These are phyloP conservation scores for Phalangium opilio DNA, from an alignment of 2,888 invertebrate genomes.

Conservation along the genomic window DNA sequence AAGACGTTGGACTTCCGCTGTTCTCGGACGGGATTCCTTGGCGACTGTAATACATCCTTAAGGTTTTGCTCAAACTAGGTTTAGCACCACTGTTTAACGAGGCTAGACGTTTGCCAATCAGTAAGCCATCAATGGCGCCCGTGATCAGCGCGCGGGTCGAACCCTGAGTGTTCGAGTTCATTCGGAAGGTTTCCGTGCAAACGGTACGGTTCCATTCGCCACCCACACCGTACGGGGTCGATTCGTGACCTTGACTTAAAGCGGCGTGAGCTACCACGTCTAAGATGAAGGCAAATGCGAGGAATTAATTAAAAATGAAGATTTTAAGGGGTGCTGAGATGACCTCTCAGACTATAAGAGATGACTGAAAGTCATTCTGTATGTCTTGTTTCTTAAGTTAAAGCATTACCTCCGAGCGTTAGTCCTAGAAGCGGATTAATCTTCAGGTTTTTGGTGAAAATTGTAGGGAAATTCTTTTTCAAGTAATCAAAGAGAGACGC, in stretches of 20 bases:
- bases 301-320: too few species aligned
- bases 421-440: conserved; percentile 13
- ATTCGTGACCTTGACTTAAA: background rate
- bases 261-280: too few species aligned
- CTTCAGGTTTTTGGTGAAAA: background rate
- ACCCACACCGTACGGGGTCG: background rate
- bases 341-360: too few species aligned
- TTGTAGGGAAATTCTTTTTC: background rate
- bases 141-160: background rate
- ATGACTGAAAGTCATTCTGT: too few species aligned
- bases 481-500: background rate
- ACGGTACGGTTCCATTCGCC: conserved; percentile 7
- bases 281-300: too few species aligned
- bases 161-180: background rate
- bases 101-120: conserved; percentile 5
- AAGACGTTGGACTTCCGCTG: too few species aligned
- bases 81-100: too few species aligned
- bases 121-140: conserved; percentile 12
- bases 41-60: conserved; percentile 17
- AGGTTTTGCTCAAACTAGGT: conserved; percentile 14
- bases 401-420: conserved; percentile 16
- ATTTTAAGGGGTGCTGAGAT: too few species aligned
- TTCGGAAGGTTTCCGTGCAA: conserved; percentile 8
- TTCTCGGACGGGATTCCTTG: conserved; percentile 3
- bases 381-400: too few species aligned